Base-by-base conservation (phyloP, 2,113 vertebrate species). In the Phoenicopterus ruber region DNA sequence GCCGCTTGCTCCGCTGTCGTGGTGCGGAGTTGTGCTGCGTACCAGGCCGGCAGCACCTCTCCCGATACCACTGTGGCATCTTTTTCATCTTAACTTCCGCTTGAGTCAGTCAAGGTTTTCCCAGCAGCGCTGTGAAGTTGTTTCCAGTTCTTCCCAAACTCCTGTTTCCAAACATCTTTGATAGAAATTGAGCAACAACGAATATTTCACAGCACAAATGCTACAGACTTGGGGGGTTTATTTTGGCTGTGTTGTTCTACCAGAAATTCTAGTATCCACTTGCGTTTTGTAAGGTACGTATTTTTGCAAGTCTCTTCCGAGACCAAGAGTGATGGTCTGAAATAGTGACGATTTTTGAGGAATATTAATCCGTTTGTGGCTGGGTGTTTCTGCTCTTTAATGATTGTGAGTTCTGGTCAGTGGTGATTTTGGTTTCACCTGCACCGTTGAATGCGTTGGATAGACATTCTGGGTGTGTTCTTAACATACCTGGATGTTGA, bases 1-100 rank as follows among this genome's bases (percentile, higher is more conserved):
- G 44, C 69, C 14, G 24, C 18, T 42, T 29, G 15, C 4, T n/a
- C 31, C 0, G 4, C 32, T 58, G 1, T 20, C 6, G 1, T 12
- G 13, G 7, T 29, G 12, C 0, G 6, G 26, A 54, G 17, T 21
- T 34, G 31, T 20, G 71, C 40, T 36, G 26, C 6, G 0, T 29
- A 3, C 52, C 11, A 54, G 46, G 54, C 34, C 34, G 42, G 46
- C 36, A n/a, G 44, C 44, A 29, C 46, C 13, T 72, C 54, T 61
- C 52, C 34, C 16, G 11, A 4, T 46, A 36, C 10, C 26, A 21
- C 29, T 15, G 3, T 6, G 22, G 11, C 28, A 26, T 63, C 63
- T 77, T 38, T 44, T 49, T 52, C 9, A 24, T 69, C 81, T 79
- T 50, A 19, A 32, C 12, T 85, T 38, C 44, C 58, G 7, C 58